These are phyloP conservation scores for Nothocercus julius DNA, from an alignment of 2,113 vertebrate species.

Conservation along the genomic window DNA sequence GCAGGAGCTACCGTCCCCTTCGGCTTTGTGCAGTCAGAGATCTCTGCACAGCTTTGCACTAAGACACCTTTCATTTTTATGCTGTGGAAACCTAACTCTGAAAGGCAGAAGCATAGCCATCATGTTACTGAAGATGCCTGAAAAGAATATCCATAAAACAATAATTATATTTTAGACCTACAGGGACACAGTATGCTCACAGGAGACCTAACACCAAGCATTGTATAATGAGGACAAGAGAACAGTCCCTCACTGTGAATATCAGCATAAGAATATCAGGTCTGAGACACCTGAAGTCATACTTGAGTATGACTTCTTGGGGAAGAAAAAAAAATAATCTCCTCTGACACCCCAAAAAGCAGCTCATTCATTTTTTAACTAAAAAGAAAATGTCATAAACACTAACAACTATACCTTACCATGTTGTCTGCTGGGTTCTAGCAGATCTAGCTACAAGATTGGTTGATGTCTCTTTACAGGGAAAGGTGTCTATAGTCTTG, in stretches of 20 bases:
- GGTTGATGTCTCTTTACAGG: not conserved
- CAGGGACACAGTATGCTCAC: not conserved
- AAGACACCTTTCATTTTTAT: not conserved
- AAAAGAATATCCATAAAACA: not conserved
- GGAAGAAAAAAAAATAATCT: not conserved
- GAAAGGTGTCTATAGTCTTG: not conserved
- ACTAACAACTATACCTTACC: not conserved
- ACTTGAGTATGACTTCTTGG: not conserved
- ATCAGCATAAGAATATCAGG: not conserved
- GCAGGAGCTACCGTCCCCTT: not conserved
- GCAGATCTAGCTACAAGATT: not conserved
- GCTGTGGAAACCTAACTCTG: not conserved
- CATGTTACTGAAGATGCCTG: not conserved
- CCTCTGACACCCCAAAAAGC: not conserved
- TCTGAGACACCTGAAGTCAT: not conserved
- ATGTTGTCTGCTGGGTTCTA: not conserved
- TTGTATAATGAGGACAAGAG: not conserved
- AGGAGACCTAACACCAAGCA: not conserved
- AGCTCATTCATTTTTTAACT: not conserved
- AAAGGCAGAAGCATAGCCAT: not conserved
- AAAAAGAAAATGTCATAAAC: not conserved
- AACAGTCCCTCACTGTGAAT: fast-evolving
- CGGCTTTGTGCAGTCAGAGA: not conserved
- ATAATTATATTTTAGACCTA: not conserved
- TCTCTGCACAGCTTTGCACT: not conserved